Evolutionary conservation across 2,888 invertebrate species (phyloP).

Genomic region (Drosophila basisetae): DNA sequence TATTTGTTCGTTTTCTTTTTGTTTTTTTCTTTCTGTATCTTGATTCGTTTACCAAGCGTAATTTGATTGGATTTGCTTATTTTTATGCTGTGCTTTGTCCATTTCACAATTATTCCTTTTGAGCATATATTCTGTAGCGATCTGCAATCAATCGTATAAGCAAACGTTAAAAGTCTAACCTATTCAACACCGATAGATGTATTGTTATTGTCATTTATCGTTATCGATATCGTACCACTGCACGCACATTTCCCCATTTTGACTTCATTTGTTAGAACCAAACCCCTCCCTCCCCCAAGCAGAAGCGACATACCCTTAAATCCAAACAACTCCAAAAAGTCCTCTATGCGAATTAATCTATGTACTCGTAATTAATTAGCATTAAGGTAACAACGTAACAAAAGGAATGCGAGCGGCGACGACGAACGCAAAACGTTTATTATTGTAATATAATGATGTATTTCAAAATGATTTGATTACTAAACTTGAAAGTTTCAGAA

Average conservation of each 20-base stretch:
- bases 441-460: conserved; percentile 35
- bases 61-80: conserved; percentile 28
- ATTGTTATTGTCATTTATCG: conserved; percentile 49
- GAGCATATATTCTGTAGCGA: conserved; percentile 45
- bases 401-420: conserved; percentile 24
- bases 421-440: conserved; percentile 27
- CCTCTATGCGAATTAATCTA: not conserved
- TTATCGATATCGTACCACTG: conserved; percentile 51
- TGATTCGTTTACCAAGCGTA: conserved; percentile 11
- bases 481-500: conserved; percentile 25
- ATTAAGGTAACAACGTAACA: conserved; percentile 25
- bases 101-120: conserved; percentile 26
- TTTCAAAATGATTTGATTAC: conserved; percentile 22
- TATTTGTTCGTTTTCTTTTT: not conserved
- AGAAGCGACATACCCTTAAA: conserved; percentile 20
- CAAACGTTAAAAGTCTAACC: conserved; percentile 15
- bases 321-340: conserved; percentile 1
- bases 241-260: conserved; percentile 47
- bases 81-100: conserved; percentile 48
- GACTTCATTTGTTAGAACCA: conserved; percentile 12
- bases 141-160: conserved; percentile 40
- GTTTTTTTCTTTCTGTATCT: conserved; percentile 2
- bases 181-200: conserved; percentile 51
- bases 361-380: conserved; percentile 29
- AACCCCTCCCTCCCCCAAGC: not conserved